These are phyloP conservation scores for Silurus aristotelis DNA, from an alignment of 2,797 vertebrate genomes.

Conservation along the genomic window DNA sequence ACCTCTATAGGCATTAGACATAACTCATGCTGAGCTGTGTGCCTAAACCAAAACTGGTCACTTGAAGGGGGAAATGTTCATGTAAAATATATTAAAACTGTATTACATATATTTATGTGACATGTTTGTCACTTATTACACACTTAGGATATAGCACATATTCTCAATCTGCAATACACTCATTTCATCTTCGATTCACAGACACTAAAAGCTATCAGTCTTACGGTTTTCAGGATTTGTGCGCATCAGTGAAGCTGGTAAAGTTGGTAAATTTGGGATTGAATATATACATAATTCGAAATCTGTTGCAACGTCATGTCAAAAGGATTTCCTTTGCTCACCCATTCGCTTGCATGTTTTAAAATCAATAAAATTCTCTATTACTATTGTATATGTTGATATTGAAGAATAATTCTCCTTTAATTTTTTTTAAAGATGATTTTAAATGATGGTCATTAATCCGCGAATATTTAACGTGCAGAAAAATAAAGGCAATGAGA, in stretches of 20 bases:
- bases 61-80: background rate
- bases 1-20: background rate
- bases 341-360: background rate
- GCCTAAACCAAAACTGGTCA: background rate
- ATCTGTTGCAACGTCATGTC: background rate
- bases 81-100: background rate
- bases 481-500: background rate
- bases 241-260: background rate
- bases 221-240: background rate
- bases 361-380: background rate
- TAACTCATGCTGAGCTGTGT: background rate
- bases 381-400: background rate
- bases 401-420: background rate
- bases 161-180: too few species aligned
- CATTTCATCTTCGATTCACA: background rate
- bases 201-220: background rate
- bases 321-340: background rate
- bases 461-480: background rate
- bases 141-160: background rate
- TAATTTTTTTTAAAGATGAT: background rate
- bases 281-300: background rate
- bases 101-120: too few species aligned
- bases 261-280: background rate
- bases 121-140: background rate
- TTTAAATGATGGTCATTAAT: background rate